These are phyloP conservation scores for Hydrozoanthus gracilis DNA, from an alignment of 92 coral and sea anemone genomes.

Conservation along the genomic window DNA sequence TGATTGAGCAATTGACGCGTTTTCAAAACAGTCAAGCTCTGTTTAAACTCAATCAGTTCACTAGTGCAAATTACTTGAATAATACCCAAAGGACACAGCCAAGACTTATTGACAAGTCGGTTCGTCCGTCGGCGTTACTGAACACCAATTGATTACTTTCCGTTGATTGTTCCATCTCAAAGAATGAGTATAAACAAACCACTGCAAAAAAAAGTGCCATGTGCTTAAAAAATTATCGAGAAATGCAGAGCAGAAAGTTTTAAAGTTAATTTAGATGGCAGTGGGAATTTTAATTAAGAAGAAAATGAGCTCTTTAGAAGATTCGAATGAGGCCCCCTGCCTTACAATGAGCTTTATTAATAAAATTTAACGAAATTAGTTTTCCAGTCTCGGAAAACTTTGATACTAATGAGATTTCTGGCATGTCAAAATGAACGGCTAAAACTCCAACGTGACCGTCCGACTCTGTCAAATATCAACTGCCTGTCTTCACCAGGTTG, in stretches of 20 bases:
- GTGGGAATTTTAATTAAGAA: constrained; percentile 43
- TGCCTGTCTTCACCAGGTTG: constrained; percentile 16
- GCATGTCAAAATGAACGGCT: neutral
- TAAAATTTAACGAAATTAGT: constrained; percentile 39
- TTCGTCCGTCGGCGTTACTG: neutral
- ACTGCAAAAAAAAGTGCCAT: neutral
- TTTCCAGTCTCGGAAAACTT: constrained; percentile 23
- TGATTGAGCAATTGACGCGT: neutral
- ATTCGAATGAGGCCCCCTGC: constrained; percentile 43
- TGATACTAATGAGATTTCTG: neutral
- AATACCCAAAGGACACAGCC: neutral
- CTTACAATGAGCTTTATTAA: constrained; percentile 42
- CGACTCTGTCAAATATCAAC: constrained; percentile 45
- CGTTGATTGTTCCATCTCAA: neutral
- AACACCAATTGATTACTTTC: neutral
- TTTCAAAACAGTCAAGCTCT: neutral
- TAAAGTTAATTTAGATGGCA: constrained; percentile 21
- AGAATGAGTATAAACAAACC: neutral
- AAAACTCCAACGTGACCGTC: neutral
- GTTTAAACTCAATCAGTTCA: constrained; percentile 7
- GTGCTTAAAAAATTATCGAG: constrained; percentile 27
- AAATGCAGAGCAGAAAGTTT: constrained; percentile 1
- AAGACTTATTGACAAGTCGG: neutral
- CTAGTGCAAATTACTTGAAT: neutral
- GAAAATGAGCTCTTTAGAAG: constrained; percentile 26